Evolutionary conservation across 2,113 vertebrate genomes (phyloP).

Genomic region (human (Homo sapiens)): GRCh38 chr16:83614001-83614500

Average conservation of each 20-base stretch:
- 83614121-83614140: not conserved
- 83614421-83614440: not conserved
- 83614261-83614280: not conserved
- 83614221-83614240: not conserved
- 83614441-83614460: not conserved
- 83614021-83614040: not conserved
- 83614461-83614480: not conserved
- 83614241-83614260: not conserved
- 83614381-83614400: not conserved
- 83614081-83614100: not conserved
- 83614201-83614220: not conserved
- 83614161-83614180: not conserved
- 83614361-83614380: not conserved
- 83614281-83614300: not conserved
- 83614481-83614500: not conserved
- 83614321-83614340: not conserved
- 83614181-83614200: not conserved
- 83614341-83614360: not conserved
- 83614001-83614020: not conserved
- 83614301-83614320: not conserved
- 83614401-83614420: not conserved
- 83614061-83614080: not conserved
- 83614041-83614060: not conserved
- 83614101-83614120: not conserved
- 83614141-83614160: not conserved